Evolutionary conservation across 2,888 invertebrate species (phyloP).

Genomic region (Thyatira batis): DNA sequence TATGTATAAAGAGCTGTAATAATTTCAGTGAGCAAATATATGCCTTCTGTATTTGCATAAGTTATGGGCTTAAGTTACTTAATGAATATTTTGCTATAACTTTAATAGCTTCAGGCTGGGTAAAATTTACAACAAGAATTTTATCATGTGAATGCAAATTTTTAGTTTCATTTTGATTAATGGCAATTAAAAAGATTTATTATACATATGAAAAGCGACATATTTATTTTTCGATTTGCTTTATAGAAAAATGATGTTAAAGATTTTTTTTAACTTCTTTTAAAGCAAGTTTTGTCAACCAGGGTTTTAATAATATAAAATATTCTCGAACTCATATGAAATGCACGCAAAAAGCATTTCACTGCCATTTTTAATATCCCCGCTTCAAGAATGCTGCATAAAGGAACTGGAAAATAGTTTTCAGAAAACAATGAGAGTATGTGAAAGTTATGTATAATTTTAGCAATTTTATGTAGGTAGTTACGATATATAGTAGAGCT

Average conservation of each 20-base stretch:
- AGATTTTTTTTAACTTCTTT: too few species aligned
- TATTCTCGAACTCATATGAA: neutral
- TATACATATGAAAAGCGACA: neutral
- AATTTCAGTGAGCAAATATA: neutral
- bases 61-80: neutral
- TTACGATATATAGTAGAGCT: too few species aligned
- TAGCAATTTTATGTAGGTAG: too few species aligned
- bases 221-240: neutral
- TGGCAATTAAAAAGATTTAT: neutral
- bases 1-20: neutral
- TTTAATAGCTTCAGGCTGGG: neutral
- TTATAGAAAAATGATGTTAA: too few species aligned
- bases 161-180: neutral
- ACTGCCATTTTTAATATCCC: slow-evolving; percentile 18
- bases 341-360: neutral
- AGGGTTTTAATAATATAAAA: too few species aligned
- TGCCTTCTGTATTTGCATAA: neutral
- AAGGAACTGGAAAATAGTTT: neutral
- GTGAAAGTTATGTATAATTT: neutral
- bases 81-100: neutral
- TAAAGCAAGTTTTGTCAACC: too few species aligned
- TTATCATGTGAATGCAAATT: neutral
- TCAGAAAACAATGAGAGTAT: neutral
- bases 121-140: neutral
- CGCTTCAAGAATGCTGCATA: slow-evolving; percentile 15